A percentile compares a stretch with the other conserved stretches of the same genome.
These are phyloP conservation scores for Caenorhabditis latens DNA, from an alignment of 1,140 invertebrate species.

Conservation along the genomic window DNA sequence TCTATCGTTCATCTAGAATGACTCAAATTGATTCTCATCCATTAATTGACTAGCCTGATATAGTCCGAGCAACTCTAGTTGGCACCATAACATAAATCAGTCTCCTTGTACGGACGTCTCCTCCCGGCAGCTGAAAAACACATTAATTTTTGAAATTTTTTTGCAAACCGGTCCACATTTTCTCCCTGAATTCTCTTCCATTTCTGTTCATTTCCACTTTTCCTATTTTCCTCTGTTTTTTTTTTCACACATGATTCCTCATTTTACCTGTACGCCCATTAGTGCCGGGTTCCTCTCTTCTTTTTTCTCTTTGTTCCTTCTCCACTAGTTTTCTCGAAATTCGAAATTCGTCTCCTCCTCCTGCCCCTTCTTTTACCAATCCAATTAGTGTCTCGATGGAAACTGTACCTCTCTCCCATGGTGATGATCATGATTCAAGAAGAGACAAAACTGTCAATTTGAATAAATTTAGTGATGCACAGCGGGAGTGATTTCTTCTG, in stretches of 20 bases:
- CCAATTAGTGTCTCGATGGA: neutral
- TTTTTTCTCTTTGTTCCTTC: neutral
- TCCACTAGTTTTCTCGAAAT: neutral
- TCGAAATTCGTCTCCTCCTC: neutral
- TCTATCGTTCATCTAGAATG: too few relatives aligned
- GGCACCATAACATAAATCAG: too few relatives aligned
- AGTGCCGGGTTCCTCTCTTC: neutral
- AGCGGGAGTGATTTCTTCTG: neutral
- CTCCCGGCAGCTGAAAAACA: too few relatives aligned
- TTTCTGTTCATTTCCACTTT: neutral
- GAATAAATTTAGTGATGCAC: constrained; percentile 30
- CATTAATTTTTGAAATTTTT: too few relatives aligned
- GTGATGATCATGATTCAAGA: neutral
- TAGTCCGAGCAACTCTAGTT: too few relatives aligned
- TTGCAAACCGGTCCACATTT: neutral
- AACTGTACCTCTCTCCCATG: neutral
- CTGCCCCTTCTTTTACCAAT: neutral
- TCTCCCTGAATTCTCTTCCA: too few relatives aligned
- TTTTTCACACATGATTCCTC: constrained; percentile 3
- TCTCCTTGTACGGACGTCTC: too few relatives aligned
- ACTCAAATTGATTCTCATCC: too few relatives aligned
- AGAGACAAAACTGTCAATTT: constrained; percentile 3
- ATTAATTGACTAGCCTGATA: too few relatives aligned
- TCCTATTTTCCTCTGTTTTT: neutral
- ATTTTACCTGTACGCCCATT: neutral